phyloP scores from a whole-genome alignment of 2,888 invertebrate genomes.

The Monoplex corrugatus region DNA sequence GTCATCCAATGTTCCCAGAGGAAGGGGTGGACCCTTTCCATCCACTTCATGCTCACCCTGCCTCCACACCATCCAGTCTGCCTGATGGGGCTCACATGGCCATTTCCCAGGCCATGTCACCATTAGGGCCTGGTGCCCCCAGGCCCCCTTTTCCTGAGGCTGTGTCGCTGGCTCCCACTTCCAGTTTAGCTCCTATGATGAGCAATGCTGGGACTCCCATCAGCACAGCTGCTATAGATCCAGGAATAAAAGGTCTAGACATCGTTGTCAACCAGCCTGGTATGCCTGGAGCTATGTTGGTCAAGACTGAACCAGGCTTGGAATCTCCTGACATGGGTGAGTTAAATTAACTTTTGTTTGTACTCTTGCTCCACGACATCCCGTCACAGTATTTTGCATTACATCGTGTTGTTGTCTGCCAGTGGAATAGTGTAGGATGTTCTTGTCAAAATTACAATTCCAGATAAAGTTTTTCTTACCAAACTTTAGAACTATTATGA shows the following conservation, averaged over 20 bases:
- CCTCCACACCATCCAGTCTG: constrained; percentile 42
- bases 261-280: constrained; percentile 47
- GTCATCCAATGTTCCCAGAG: constrained; percentile 51
- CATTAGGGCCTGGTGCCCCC: neutral
- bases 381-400: no score
- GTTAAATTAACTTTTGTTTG: no score
- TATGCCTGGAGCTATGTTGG: constrained; percentile 19
- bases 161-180: constrained; percentile 16
- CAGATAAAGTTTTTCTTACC: no score
- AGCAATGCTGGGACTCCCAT: neutral
- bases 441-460: no score
- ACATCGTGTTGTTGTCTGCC: no score
- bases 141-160: constrained; percentile 39
- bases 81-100: constrained; percentile 32
- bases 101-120: constrained; percentile 17
- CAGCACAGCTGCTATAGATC: neutral
- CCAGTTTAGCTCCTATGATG: constrained; percentile 31
- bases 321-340: constrained; percentile 51
- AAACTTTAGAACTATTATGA: no score
- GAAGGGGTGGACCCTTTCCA: constrained; percentile 40
- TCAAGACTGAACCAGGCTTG: constrained; percentile 54
- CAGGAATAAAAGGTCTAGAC: neutral
- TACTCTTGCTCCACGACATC: no score
- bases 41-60: constrained; percentile 7
- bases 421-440: no score